A percentile compares a stretch with the other conserved stretches of the same genome.
These are phyloP conservation scores for Mesorhabditis sp. DNA, from an alignment of 2,888 invertebrate species.

Conservation along the genomic window DNA sequence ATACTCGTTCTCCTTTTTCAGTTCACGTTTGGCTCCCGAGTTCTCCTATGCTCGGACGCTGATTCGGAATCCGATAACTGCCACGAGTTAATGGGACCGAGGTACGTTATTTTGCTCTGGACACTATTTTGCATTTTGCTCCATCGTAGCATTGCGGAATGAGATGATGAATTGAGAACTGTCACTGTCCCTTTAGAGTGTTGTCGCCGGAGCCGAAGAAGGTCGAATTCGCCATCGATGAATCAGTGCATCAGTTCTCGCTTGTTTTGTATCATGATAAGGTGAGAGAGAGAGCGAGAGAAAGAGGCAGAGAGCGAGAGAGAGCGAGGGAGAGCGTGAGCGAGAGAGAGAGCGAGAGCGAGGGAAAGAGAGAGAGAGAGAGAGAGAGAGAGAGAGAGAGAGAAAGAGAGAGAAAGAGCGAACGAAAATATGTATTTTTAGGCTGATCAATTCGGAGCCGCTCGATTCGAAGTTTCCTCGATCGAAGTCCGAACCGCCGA, in stretches of 20 bases:
- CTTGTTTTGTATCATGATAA: not conserved
- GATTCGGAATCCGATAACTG: conserved; percentile 28
- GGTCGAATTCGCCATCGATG: not conserved
- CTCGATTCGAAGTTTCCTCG: conserved; percentile 27
- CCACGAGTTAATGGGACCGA: conserved; percentile 33
- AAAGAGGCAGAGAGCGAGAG: too few species aligned
- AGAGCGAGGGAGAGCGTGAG: too few species aligned
- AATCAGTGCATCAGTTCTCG: not conserved
- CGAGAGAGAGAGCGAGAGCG: too few species aligned
- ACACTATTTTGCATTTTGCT: not conserved
- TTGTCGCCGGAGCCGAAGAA: not conserved
- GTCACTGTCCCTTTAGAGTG: not conserved
- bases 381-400: too few species aligned
- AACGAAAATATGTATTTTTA: conserved; percentile 21
- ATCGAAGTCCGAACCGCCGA: conserved; percentile 29
- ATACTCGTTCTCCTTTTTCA: too few species aligned
- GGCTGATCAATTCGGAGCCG: conserved; percentile 36
- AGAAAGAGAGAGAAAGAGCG: too few species aligned
- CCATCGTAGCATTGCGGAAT: too few species aligned
- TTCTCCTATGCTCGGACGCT: conserved; percentile 27
- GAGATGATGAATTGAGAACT: too few species aligned
- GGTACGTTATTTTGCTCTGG: conserved; percentile 13
- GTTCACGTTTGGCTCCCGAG: conserved; percentile 31
- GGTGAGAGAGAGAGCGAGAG: conserved; percentile 12
- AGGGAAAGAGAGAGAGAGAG: too few species aligned